Percentiles rank a stretch among this genome's conserved stretches.
Evolutionary conservation across 2,113 vertebrate species (phyloP).

Genomic region (Anhinga anhinga): DNA sequence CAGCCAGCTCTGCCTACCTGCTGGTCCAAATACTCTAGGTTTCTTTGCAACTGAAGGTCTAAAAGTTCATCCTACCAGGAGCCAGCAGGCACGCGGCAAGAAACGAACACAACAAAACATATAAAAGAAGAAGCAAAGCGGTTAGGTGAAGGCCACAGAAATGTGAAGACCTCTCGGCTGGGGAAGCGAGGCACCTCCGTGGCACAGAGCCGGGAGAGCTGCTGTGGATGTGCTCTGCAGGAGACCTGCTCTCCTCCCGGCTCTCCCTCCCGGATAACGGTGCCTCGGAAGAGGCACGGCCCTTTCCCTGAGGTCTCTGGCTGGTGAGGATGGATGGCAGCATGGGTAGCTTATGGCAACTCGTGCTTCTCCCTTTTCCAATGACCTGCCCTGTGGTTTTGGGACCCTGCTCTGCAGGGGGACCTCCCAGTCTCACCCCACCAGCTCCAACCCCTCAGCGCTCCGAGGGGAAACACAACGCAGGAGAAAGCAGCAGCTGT

Average conservation of each 20-base stretch:
- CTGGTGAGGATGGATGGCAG: conserved; percentile 13
- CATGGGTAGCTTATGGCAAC: not conserved
- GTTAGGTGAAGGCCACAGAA: conserved; percentile 73
- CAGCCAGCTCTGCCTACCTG: conserved; percentile 88
- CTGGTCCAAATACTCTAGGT: conserved; percentile 98
- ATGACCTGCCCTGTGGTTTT: accelerated
- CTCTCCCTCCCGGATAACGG: not conserved
- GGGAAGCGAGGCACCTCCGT: not conserved
- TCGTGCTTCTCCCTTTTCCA: not conserved
- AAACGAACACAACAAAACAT: conserved; percentile 75
- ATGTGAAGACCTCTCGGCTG: not conserved
- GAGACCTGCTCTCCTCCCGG: not conserved
- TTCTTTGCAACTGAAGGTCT: conserved; percentile 98
- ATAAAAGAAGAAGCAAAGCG: conserved; percentile 79
- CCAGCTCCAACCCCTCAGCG: not conserved
- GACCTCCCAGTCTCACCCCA: not conserved
- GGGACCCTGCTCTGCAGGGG: not conserved
- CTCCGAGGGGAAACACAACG: not conserved
- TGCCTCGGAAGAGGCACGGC: not conserved
- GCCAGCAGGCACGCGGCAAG: conserved; percentile 76
- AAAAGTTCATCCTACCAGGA: conserved; percentile 94
- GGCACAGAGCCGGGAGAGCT: not conserved
- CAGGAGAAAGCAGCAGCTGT: conserved; percentile 7
- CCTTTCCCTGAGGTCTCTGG: not conserved
- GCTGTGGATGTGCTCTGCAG: accelerated